Conservation (phyloP, 2,113 vertebrate genomes). For the Daboia siamensis region DNA sequence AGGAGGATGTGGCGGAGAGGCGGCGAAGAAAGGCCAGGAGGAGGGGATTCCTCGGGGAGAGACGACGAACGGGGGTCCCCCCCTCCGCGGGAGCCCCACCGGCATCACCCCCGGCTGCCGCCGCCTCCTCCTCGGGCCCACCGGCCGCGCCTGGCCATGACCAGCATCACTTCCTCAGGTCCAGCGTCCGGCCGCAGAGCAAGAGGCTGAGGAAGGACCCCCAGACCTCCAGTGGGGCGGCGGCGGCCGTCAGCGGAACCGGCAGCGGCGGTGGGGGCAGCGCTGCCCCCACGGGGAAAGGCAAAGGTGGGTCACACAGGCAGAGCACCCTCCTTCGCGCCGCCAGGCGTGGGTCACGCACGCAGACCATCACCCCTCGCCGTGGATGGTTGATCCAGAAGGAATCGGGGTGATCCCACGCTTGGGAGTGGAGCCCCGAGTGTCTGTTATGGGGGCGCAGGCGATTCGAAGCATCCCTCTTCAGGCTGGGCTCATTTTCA, state of each 20-base stretch:
- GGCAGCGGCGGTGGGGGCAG: conserved; percentile 66
- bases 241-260: conserved; percentile 52
- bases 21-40: conserved; percentile 81
- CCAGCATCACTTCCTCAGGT: conserved; percentile 98
- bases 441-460: neutral
- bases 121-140: conserved; percentile 66
- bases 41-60: conserved; percentile 71
- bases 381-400: no score
- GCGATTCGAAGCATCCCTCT: neutral
- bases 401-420: neutral
- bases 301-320: conserved; percentile 76
- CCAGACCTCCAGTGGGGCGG: conserved; percentile 72
- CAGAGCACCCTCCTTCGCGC: neutral
- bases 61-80: conserved; percentile 69
- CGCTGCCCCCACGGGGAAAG: conserved; percentile 65
- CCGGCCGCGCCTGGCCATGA: conserved; percentile 77
- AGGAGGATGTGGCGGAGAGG: conserved; percentile 89
- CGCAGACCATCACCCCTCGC: neutral
- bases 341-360: conserved; percentile 36
- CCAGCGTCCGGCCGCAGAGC: conserved; percentile 95
- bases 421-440: neutral
- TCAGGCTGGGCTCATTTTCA: neutral
- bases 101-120: conserved; percentile 53
- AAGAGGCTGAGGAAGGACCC: conserved; percentile 95
- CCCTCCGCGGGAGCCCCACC: conserved; percentile 51